Base-by-base conservation (phyloP, 1,140 invertebrate species). In the Aphaenogaster floridana region DNA sequence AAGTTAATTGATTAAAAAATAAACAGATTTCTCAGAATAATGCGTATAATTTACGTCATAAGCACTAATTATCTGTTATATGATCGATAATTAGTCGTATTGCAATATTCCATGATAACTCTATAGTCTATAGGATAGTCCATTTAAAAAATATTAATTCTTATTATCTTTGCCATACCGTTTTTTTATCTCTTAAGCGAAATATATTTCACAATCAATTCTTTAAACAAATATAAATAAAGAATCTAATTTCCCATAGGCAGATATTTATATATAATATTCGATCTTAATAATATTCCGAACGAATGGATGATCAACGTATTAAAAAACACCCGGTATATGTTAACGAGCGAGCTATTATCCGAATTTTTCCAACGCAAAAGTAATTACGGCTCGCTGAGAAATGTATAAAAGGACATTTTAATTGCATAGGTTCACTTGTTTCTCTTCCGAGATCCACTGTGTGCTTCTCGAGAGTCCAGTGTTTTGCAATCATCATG, bases 1-100 rank as follows among this genome's bases (percentile, higher is more conserved):
- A 52, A 28, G 13, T 81, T 59, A 28, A 42, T 45, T 13, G 13
- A 45, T 57, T 2, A 21, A 71, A 57, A 74, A 57, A 61, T 42
- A 74, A 84, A 84, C 17, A 63, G 13, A 42, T n/a, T 74, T 76
- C 69, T n/a, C 2, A 74, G 80, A 84, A 76, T 21, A 45, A 74
- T 42, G 17, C 2, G 9, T 15, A 39, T 80, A 17, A 45, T 48
- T 74, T 74, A 69, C 36, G 63, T 81, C 39, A 11, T 6, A 61
- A 48, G 54, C 39, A 13, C 28, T 83, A 74, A 74, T 83, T 74
- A 74, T 48, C 42, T 9, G 45, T 84, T 84, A 74, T 83, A 1
- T 81, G 48, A 68, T 72, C 52, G 8, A 72, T 83, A 72, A 83
- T 83, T 83, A 15, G 13, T 21, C 61, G n/a, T 21, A 52, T 39